These are phyloP conservation scores for Nemotelus pantherinus DNA, from an alignment of 2,888 invertebrate genomes.

Conservation along the genomic window DNA sequence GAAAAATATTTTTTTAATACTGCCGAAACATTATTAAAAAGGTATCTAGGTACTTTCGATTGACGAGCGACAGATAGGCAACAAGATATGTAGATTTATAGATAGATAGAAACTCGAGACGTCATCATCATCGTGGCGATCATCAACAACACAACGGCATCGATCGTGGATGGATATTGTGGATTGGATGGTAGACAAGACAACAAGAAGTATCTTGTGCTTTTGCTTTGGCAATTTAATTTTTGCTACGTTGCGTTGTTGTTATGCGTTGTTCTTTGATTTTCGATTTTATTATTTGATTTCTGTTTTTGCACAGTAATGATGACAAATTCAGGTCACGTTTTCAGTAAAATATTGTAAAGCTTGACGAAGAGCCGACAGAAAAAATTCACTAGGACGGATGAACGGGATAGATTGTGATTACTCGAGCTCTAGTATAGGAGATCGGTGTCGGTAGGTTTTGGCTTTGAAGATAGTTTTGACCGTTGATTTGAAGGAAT, in stretches of 20 bases:
- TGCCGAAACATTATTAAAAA: slow-evolving; percentile 20
- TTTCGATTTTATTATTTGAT: slow-evolving; percentile 38
- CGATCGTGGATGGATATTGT: slow-evolving; percentile 6
- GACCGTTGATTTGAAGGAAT: too few relatives aligned
- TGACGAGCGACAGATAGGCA: slow-evolving; percentile 20
- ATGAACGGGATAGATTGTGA: neutral
- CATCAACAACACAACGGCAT: neutral
- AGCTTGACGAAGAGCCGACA: neutral
- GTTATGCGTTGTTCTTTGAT: slow-evolving; percentile 6
- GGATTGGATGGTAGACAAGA: neutral
- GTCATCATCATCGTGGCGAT: slow-evolving; percentile 35
- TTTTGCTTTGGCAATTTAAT: slow-evolving; percentile 27
- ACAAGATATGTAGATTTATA: neutral
- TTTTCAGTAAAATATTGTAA: slow-evolving; percentile 27
- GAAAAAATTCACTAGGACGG: neutral
- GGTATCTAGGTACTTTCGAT: slow-evolving; percentile 14
- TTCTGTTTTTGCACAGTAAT: slow-evolving; percentile 40
- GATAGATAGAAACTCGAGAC: slow-evolving; percentile 32
- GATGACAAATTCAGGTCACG: slow-evolving; percentile 45
- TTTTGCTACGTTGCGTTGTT: slow-evolving; percentile 16
- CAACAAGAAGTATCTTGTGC: slow-evolving; percentile 36
- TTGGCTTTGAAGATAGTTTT: too few relatives aligned
- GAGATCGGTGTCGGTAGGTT: too few relatives aligned
- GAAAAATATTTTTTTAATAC: slow-evolving; percentile 38
- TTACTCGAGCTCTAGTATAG: too few relatives aligned